phyloP scores from a whole-genome alignment of 2,797 vertebrate genomes.

The Cryptoprocta ferox region DNA sequence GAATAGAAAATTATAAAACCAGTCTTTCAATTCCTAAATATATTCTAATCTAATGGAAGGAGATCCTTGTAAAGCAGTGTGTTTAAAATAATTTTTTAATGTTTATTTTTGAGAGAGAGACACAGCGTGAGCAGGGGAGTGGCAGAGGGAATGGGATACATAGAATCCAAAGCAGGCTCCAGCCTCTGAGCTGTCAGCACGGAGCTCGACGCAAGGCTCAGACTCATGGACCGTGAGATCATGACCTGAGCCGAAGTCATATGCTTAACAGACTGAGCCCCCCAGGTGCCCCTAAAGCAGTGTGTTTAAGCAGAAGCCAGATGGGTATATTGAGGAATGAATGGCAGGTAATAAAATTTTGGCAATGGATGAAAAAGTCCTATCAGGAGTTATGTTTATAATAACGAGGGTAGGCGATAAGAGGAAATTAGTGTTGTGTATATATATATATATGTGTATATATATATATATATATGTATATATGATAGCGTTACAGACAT shows the following conservation, averaged over 20 bases:
- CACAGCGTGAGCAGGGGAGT: too few relatives aligned
- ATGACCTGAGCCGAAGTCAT: too few relatives aligned
- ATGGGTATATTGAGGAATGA: not conserved
- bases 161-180: too few relatives aligned
- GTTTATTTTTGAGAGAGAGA: too few relatives aligned
- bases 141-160: too few relatives aligned
- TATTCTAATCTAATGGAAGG: not conserved
- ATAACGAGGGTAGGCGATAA: not conserved
- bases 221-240: too few relatives aligned
- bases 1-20: not conserved
- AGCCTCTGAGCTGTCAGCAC: too few relatives aligned
- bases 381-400: not conserved
- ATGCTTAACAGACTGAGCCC: too few relatives aligned
- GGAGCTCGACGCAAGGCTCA: too few relatives aligned
- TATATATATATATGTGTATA: too few relatives aligned
- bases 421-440: not conserved
- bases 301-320: not conserved
- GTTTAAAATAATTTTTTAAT: not conserved
- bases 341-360: conserved; percentile 3
- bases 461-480: too few relatives aligned
- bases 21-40: conserved; percentile 9
- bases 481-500: not conserved
- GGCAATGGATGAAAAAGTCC: not conserved
- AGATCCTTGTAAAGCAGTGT: not conserved
- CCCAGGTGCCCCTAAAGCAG: not conserved